Conservation (phyloP, 2,888 invertebrate species). For the Drosophila anomelani region DNA sequence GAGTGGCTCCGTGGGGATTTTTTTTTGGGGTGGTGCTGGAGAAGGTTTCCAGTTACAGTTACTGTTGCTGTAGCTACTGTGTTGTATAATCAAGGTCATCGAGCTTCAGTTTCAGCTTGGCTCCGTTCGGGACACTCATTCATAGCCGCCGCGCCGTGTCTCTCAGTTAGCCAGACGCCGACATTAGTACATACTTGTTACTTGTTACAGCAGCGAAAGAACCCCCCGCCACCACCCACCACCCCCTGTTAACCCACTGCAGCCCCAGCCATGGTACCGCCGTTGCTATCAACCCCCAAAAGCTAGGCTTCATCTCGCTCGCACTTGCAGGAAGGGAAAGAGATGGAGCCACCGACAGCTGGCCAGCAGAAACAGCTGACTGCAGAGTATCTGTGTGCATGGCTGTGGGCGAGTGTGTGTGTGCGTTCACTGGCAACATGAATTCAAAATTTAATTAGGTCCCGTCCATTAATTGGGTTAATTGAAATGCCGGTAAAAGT, state of each 20-base stretch:
- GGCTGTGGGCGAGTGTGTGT: constrained; percentile 27
- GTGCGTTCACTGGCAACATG: constrained; percentile 59
- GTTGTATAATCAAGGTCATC: constrained; percentile 78
- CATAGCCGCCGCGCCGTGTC: constrained; percentile 51
- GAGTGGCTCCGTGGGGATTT: constrained; percentile 26
- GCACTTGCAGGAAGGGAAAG: constrained; percentile 27
- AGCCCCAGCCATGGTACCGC: constrained; percentile 15
- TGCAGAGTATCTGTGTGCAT: constrained; percentile 50
- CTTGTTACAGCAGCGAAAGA: constrained; percentile 44
- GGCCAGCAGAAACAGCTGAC: constrained; percentile 73
- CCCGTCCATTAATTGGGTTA: constrained; percentile 84
- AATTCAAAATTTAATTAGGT: constrained; percentile 83
- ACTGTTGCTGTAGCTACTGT: constrained; percentile 31
- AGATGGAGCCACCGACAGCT: constrained; percentile 50
- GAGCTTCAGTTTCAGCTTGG: constrained; percentile 55
- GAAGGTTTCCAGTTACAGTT: constrained; percentile 2
- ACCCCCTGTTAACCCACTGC: constrained; percentile 3
- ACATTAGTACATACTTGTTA: constrained; percentile 65
- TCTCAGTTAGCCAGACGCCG: constrained; percentile 75
- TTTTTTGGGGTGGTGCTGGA: background rate
- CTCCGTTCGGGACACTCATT: constrained; percentile 50
- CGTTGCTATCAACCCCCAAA: constrained; percentile 20
- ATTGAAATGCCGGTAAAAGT: constrained; percentile 83
- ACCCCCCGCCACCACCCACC: constrained; percentile 2
- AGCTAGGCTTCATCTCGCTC: constrained; percentile 69